Base-by-base conservation (phyloP, 2,888 invertebrate genomes). In the Acleris sparsana region DNA sequence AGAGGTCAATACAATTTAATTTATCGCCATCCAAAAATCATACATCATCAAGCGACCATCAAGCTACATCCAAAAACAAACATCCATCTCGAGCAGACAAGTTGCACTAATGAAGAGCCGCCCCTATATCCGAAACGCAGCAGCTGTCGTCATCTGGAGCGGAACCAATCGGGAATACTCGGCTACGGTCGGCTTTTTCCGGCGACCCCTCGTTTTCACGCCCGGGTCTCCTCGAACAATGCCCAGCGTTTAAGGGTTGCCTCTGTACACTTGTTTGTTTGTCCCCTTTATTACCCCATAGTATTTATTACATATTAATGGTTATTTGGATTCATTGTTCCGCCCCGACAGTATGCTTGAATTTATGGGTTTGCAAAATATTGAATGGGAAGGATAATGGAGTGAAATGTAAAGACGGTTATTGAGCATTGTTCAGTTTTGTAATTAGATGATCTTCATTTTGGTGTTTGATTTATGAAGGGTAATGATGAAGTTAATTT, bases 281-380 rank as follows among this genome's bases (percentile, higher is more conserved):
- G 89, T 85, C 81, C 92, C 90, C 89, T 82, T 88, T 91, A 88
- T 89, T 88, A 80, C 91, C 88, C 92, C 86, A 86, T 88, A 89
- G 89, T 91, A 92, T 92, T 92, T 92, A 92, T 92, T 92, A 91
- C 92, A 90, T 92, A 92, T 92, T 92, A 92, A 92, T 92, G 91
- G 92, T 92, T 92, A 92, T 92, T 92, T 91, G 86, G 91, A 89
- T 88, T 90, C 91, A 92, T 92, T 92, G 92, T 92, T 86, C 86
- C 80, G 85, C 81, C 82, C 81, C 80, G 82, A 86, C 92, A 90
- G 92, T 92, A 91, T 90, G 92, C 87, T 91, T 83, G 86, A 91
- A 90, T 92, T 92, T 90, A 92, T 89, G 81, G 87, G 83, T 77
- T 82, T 80, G 87, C 85, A 77, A 87, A 89, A 85, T 87, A 86